Conservation (phyloP, 2,113 vertebrate genomes). For the Ailurus styani region DNA sequence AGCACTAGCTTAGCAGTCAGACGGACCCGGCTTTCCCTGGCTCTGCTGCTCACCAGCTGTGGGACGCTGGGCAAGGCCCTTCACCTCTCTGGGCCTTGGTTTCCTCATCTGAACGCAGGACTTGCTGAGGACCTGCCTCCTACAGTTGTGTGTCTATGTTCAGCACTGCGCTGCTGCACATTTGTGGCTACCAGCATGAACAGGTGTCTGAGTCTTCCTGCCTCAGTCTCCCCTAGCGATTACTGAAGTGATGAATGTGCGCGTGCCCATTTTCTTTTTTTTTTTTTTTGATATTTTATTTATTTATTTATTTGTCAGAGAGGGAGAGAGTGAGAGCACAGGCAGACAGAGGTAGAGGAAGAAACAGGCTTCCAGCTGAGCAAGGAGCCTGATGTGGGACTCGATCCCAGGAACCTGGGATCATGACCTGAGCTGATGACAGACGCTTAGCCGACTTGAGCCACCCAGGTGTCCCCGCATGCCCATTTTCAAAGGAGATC, state of each 20-base stretch:
- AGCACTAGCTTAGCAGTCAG: not conserved
- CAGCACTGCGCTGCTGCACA: rapidly evolving
- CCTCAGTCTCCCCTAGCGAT: not conserved
- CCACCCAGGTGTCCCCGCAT: no score
- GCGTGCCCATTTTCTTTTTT: rapidly evolving
- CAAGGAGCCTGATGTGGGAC: no score
- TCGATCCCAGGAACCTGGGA: no score
- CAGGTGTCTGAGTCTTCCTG: not conserved
- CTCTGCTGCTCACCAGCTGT: not conserved
- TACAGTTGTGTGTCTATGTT: rapidly evolving
- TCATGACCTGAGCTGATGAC: no score
- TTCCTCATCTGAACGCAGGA: not conserved
- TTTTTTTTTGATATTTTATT: no score
- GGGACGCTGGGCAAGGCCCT: not conserved
- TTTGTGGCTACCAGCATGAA: no score
- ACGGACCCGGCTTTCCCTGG: not conserved
- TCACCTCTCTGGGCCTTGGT: not conserved
- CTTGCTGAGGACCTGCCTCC: not conserved
- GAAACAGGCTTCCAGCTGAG: no score
- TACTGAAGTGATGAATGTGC: rapidly evolving
- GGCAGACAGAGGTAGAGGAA: no score
- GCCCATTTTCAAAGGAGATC: not conserved
- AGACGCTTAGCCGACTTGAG: no score
- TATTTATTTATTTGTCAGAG: no score
- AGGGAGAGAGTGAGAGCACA: no score